Percentiles rank a stretch among this genome's conserved stretches.
Conservation (phyloP, 1,140 invertebrate species). For the Lordiphosa mommai region DNA sequence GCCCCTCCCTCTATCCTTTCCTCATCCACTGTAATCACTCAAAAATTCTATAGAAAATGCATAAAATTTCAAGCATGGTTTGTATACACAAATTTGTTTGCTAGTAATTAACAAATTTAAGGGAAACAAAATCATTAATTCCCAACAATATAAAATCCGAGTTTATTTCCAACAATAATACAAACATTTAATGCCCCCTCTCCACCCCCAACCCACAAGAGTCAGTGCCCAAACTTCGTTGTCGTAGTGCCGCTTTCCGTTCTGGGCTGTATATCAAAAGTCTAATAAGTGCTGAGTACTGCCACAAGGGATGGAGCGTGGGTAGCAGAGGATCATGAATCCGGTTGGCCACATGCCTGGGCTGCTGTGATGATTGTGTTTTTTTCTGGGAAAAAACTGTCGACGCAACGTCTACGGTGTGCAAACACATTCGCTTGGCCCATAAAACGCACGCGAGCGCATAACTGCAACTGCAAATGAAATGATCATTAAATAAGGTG, state of each 20-base stretch:
- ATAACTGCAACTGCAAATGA: conserved; percentile 49
- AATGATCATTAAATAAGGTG: conserved; percentile 69
- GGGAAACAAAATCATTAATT: conserved; percentile 76
- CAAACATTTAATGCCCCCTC: conserved; percentile 55
- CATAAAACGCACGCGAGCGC: conserved; percentile 66
- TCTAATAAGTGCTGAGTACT: conserved; percentile 64
- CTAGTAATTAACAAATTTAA: conserved; percentile 77
- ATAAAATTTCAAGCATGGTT: conserved; percentile 70
- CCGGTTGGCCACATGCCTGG: conserved; percentile 45
- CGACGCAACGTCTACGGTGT: conserved; percentile 72
- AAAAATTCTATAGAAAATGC: conserved; percentile 73
- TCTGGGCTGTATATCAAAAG: conserved; percentile 50
- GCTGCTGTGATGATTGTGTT: conserved; percentile 51
- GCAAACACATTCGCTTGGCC: conserved; percentile 15
- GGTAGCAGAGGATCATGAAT: conserved; percentile 10
- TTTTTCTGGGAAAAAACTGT: conserved; percentile 75
- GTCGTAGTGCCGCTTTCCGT: conserved; percentile 31
- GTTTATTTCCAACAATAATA: conserved; percentile 78
- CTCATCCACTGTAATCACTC: conserved; percentile 50
- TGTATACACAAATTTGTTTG: conserved; percentile 75
- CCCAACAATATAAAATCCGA: conserved; percentile 73
- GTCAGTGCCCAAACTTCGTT: conserved; percentile 18
- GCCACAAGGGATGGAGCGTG: conserved; percentile 1
- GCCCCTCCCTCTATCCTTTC: not conserved
- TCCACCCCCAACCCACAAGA: not conserved